These are phyloP conservation scores for Reinhardtius hippoglossoides DNA, from an alignment of 2,113 vertebrate genomes.

Conservation along the genomic window DNA sequence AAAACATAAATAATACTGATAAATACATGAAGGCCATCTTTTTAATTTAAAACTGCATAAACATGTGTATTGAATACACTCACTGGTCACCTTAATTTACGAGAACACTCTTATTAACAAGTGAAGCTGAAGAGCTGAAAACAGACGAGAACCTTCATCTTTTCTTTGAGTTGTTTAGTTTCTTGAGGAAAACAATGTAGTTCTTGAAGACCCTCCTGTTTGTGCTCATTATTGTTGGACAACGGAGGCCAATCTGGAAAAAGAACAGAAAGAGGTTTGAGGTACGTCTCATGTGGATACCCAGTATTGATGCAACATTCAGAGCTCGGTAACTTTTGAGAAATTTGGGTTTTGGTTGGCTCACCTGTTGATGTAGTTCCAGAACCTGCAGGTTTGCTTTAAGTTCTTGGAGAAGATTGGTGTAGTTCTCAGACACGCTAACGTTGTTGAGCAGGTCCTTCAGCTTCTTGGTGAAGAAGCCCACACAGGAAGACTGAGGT, in stretches of 20 bases:
- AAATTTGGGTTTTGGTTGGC: neutral
- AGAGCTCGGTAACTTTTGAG: neutral
- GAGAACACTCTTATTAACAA: neutral
- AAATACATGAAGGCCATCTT: constrained; percentile 10
- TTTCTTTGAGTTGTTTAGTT: neutral
- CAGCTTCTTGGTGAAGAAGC: neutral
- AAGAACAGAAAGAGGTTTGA: constrained; percentile 5
- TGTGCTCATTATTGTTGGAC: no score
- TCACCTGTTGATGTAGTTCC: rapidly evolving
- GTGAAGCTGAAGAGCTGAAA: neutral
- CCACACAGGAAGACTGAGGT: constrained; percentile 21
- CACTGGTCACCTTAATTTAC: neutral
- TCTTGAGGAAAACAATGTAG: rapidly evolving
- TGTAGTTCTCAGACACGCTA: rapidly evolving
- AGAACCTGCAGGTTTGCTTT: rapidly evolving
- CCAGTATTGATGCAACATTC: neutral
- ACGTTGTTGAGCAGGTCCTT: neutral
- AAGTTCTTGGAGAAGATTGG: rapidly evolving
- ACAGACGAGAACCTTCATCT: neutral
- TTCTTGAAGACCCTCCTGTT: rapidly evolving
- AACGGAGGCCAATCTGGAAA: constrained; percentile 44
- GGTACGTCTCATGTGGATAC: neutral
- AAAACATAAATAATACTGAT: constrained; percentile 18
- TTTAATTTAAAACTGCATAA: neutral
- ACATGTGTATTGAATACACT: constrained; percentile 7